phyloP scores from a whole-genome alignment of 2,113 vertebrate species.

The Limnothrissa miodon region DNA sequence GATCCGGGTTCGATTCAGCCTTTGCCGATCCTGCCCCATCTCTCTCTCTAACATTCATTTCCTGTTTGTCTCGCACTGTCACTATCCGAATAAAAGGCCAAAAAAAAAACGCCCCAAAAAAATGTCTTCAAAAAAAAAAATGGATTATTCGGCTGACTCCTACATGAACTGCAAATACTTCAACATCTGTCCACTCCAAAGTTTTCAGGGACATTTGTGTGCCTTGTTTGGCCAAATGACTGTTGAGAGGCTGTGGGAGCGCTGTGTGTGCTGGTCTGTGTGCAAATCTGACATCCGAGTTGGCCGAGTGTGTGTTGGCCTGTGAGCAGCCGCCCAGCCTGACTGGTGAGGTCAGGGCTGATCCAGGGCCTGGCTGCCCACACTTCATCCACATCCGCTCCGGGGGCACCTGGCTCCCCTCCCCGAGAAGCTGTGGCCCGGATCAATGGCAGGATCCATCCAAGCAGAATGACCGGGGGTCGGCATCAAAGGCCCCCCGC shows the following conservation, averaged over 20 bases:
- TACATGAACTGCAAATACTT: neutral
- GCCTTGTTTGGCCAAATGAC: constrained; percentile 24
- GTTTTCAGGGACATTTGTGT: neutral
- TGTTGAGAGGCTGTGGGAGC: constrained; percentile 30
- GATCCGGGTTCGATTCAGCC: too few relatives aligned
- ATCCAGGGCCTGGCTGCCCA: constrained; percentile 35
- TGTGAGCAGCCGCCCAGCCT: neutral
- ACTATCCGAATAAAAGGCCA: too few relatives aligned
- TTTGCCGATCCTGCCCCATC: too few relatives aligned
- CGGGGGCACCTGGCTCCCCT: constrained; percentile 65
- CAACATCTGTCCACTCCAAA: neutral
- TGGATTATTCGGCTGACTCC: neutral
- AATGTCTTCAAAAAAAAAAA: too few relatives aligned
- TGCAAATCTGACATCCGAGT: constrained; percentile 41
- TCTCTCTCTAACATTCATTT: too few relatives aligned
- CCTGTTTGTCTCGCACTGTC: too few relatives aligned
- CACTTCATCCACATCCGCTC: constrained; percentile 50
- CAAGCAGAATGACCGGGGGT: constrained; percentile 61
- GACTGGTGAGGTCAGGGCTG: constrained; percentile 39
- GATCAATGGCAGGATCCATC: constrained; percentile 61
- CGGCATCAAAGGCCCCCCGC: constrained; percentile 70
- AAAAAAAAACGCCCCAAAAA: too few relatives aligned
- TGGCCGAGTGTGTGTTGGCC: constrained; percentile 50
- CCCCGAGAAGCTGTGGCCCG: constrained; percentile 56
- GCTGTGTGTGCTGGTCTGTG: constrained; percentile 40